phyloP scores from a whole-genome alignment of 2,888 invertebrate species.

The Drosophila histrio region DNA sequence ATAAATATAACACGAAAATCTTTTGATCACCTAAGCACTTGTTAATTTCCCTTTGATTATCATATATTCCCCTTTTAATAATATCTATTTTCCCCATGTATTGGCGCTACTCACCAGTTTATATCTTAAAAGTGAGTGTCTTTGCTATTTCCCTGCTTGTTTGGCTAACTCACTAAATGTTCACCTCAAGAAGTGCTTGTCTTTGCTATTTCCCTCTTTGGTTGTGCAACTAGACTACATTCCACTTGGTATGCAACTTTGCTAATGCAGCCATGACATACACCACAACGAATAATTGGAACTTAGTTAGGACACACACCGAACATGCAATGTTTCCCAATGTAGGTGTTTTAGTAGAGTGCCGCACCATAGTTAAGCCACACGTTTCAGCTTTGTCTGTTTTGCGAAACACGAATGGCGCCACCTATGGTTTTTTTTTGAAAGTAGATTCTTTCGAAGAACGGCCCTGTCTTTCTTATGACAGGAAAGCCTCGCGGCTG shows the following conservation, averaged over 20 bases:
- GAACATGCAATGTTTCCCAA: neutral
- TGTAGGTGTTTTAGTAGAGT: no score
- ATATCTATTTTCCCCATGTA: neutral
- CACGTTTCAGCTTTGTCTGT: no score
- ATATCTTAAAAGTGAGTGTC: neutral
- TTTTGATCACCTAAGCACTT: neutral
- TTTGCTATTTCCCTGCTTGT: neutral
- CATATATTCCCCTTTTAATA: neutral
- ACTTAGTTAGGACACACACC: conserved; percentile 5
- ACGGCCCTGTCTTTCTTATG: no score
- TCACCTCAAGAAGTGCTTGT: neutral
- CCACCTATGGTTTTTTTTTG: no score
- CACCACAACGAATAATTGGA: neutral
- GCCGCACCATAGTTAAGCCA: no score
- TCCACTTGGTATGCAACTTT: neutral
- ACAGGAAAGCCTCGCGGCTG: no score
- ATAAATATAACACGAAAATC: neutral
- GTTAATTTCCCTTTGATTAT: neutral
- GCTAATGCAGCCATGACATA: neutral
- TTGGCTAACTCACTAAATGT: neutral
- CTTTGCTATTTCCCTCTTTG: neutral
- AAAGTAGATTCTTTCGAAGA: no score
- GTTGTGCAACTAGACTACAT: neutral
- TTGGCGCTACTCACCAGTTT: neutral
- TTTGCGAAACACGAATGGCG: no score